A percentile compares a stretch with the other conserved stretches of the same genome.
Evolutionary conservation across 2,888 invertebrate species (phyloP).

Genomic region (Apodemia mormo): DNA sequence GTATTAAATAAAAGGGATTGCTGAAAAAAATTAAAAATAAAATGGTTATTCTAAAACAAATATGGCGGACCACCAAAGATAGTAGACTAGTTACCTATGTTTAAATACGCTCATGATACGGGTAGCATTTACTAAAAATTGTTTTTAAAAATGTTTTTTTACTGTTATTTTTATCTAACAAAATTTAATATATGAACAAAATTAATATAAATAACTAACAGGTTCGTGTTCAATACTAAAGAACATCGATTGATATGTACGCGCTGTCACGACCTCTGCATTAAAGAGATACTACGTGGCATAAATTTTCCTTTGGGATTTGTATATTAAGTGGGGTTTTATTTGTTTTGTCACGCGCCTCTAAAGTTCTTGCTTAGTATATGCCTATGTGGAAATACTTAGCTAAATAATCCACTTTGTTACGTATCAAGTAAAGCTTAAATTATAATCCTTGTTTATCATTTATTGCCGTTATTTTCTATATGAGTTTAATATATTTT

Average conservation of each 20-base stretch:
- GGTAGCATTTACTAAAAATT: no score
- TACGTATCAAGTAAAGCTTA: conserved; percentile 31
- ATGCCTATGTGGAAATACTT: conserved; percentile 38
- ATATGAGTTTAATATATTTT: no score
- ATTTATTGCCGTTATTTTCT: neutral
- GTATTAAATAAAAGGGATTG: no score
- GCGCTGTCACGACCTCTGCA: conserved; percentile 72
- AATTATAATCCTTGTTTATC: neutral
- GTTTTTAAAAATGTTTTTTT: no score
- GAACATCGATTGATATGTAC: conserved; percentile 67
- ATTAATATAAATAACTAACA: conserved; percentile 23
- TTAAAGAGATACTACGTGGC: conserved; percentile 74
- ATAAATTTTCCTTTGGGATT: conserved; percentile 74
- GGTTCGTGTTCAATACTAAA: conserved; percentile 34
- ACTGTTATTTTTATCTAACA: no score
- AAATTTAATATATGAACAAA: neutral
- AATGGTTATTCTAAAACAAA: no score
- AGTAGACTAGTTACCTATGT: no score
- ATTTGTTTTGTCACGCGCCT: conserved; percentile 75
- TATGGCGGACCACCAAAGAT: no score
- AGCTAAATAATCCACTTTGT: conserved; percentile 36
- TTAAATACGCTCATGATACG: no score
- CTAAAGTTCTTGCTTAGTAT: conserved; percentile 48
- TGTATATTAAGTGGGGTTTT: conserved; percentile 77
- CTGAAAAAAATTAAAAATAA: no score